Percentiles rank a stretch among this genome's conserved stretches.
Evolutionary conservation across 2,888 invertebrate genomes (phyloP).

Genomic region (Celastrina argiolus): DNA sequence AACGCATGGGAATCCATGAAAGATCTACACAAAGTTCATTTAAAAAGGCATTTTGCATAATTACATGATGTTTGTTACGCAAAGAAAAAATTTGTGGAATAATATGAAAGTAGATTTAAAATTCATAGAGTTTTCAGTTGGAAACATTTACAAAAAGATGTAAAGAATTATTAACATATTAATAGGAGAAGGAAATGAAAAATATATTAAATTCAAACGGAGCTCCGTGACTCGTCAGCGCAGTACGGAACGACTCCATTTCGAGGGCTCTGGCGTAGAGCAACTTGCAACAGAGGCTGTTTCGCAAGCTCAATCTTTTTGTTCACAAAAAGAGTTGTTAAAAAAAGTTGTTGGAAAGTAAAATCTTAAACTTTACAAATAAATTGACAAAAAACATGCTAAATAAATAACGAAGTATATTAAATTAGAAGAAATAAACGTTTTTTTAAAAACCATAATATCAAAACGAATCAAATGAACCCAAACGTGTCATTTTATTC

Average conservation of each 20-base stretch:
- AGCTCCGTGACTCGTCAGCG: conserved; percentile 76
- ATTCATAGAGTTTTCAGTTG: conserved; percentile 29
- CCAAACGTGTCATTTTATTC: too few relatives aligned
- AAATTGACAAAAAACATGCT: too few relatives aligned
- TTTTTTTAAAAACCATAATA: too few relatives aligned
- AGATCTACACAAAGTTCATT: neutral
- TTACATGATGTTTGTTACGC: neutral
- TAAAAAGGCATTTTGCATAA: neutral
- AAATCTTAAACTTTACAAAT: too few relatives aligned
- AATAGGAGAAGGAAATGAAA: conserved; percentile 72
- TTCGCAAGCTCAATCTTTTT: neutral
- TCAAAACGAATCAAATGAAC: too few relatives aligned
- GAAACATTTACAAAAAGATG: conserved; percentile 41
- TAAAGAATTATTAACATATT: conserved; percentile 71
- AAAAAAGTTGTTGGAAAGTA: too few relatives aligned
- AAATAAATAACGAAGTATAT: too few relatives aligned
- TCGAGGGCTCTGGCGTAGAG: conserved; percentile 62
- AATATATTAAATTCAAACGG: conserved; percentile 76
- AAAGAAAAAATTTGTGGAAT: neutral
- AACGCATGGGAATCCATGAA: neutral
- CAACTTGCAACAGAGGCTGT: conserved; percentile 27
- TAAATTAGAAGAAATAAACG: too few relatives aligned
- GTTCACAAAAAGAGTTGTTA: too few relatives aligned
- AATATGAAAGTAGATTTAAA: conserved; percentile 3
- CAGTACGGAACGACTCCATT: conserved; percentile 74